Conservation (phyloP, 2,113 vertebrate genomes). For the Pardalotus punctatus region DNA sequence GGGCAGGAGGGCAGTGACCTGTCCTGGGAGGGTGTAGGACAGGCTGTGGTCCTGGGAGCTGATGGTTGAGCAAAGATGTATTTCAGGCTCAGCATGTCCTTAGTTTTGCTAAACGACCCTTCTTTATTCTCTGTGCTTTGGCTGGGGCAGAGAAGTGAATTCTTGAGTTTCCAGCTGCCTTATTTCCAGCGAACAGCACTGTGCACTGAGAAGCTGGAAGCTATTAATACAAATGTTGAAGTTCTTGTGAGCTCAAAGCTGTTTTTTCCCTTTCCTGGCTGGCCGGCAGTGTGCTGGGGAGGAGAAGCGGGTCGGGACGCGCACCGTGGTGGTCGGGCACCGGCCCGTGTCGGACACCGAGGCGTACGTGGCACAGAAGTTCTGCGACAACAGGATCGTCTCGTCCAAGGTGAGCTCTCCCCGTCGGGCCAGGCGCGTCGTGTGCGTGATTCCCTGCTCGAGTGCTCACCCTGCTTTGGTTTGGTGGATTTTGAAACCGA, state of each 20-base stretch:
- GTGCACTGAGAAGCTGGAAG: not conserved
- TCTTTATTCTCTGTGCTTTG: accelerated
- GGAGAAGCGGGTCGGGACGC: constrained; percentile 89
- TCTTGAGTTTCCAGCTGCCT: not conserved
- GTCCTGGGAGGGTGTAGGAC: accelerated
- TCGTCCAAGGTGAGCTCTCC: constrained; percentile 90
- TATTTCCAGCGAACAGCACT: accelerated
- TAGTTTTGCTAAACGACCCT: not conserved
- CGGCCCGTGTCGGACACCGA: constrained; percentile 75
- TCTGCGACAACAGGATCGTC: constrained; percentile 96
- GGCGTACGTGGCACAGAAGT: constrained; percentile 85
- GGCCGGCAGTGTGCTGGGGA: constrained; percentile 83
- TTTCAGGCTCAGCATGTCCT: accelerated
- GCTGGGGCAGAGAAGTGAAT: not conserved
- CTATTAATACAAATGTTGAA: accelerated
- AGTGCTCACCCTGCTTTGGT: accelerated
- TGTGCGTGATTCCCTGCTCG: accelerated
- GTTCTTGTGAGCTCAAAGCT: not conserved
- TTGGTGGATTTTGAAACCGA: accelerated
- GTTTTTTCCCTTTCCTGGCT: not conserved
- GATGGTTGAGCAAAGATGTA: not conserved
- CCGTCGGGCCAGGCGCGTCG: accelerated
- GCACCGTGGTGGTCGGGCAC: constrained; percentile 90
- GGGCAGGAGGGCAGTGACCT: not conserved
- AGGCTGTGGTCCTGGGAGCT: not conserved